Percentiles rank a stretch among this genome's conserved stretches.
phyloP scores from a whole-genome alignment of 1,140 invertebrate genomes.

The Cardiocondyla obscurior region DNA sequence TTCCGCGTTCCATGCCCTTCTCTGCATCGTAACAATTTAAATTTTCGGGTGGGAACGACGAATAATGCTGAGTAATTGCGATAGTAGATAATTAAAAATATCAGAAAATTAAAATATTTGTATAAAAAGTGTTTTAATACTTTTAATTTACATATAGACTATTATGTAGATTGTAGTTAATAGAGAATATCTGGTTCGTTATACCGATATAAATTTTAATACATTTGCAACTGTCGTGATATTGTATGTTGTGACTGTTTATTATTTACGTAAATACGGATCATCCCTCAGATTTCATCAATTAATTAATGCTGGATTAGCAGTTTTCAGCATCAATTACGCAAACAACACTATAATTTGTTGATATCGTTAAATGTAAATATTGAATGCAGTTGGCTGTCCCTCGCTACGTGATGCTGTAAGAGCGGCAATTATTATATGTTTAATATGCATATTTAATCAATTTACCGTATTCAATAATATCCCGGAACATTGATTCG shows the following conservation, averaged over 20 bases:
- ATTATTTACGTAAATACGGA: conserved; percentile 51
- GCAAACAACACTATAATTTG: conserved; percentile 51
- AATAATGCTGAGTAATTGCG: background rate
- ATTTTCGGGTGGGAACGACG: background rate
- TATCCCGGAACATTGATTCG: conserved; percentile 25
- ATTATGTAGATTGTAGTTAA: background rate
- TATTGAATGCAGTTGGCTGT: conserved; percentile 30
- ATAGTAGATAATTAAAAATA: background rate
- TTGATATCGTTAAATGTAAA: conserved; percentile 51
- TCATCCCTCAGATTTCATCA: conserved; percentile 49
- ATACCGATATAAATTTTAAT: conserved; percentile 46
- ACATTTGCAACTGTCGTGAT: conserved; percentile 33
- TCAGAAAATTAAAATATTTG: too few relatives aligned
- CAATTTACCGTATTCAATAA: conserved; percentile 43
- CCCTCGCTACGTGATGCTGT: conserved; percentile 33
- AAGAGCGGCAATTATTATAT: conserved; percentile 51
- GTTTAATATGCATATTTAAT: conserved; percentile 56
- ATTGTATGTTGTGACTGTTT: conserved; percentile 15
- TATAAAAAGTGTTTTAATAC: too few relatives aligned
- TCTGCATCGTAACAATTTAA: background rate
- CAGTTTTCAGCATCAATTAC: conserved; percentile 55
- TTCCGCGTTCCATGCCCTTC: background rate
- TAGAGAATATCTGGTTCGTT: background rate
- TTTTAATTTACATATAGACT: background rate
- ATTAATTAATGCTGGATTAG: conserved; percentile 54